Conservation (phyloP, 2,797 vertebrate species). For the Nothura maculosa region DNA sequence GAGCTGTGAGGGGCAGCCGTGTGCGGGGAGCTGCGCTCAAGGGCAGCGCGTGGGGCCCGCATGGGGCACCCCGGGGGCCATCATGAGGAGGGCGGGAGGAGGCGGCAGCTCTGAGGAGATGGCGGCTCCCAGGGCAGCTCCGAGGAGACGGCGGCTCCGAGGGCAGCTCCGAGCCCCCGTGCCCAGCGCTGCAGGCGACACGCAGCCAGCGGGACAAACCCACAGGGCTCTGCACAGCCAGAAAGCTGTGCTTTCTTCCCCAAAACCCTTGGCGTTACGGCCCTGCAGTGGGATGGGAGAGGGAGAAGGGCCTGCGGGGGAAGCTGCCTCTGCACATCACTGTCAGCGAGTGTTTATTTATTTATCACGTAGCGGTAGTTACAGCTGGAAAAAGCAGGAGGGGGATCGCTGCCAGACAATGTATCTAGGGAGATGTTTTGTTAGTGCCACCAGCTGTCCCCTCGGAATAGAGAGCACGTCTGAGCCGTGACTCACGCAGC, state of each 20-base stretch:
- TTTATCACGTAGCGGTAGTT: slow-evolving; percentile 63
- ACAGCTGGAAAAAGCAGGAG: slow-evolving; percentile 52
- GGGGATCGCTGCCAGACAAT: slow-evolving; percentile 15
- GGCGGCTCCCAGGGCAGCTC: too few species aligned
- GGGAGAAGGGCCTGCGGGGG: neutral
- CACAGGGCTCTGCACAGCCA: fast-evolving
- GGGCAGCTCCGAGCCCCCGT: too few species aligned
- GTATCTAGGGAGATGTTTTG: slow-evolving; percentile 76
- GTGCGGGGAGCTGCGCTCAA: neutral
- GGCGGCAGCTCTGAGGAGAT: too few species aligned
- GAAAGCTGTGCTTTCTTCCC: neutral
- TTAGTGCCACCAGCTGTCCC: slow-evolving; percentile 82
- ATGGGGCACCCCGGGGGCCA: too few species aligned
- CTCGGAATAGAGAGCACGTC: slow-evolving; percentile 67
- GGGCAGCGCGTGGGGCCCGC: too few species aligned
- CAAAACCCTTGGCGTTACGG: neutral
- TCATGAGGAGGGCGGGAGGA: too few species aligned
- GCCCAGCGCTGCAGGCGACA: fast-evolving
- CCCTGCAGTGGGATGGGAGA: neutral
- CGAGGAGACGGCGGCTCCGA: too few species aligned
- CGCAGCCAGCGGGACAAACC: fast-evolving
- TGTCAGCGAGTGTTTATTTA: slow-evolving; percentile 57
- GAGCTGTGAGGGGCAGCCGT: neutral
- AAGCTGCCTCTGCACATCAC: slow-evolving; percentile 26
- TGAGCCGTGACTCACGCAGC: slow-evolving; percentile 39